Evolutionary conservation across 2,113 vertebrate species (phyloP), one percentile per base, ranked within the genome.

Genomic region (Barbus barbus): DNA sequence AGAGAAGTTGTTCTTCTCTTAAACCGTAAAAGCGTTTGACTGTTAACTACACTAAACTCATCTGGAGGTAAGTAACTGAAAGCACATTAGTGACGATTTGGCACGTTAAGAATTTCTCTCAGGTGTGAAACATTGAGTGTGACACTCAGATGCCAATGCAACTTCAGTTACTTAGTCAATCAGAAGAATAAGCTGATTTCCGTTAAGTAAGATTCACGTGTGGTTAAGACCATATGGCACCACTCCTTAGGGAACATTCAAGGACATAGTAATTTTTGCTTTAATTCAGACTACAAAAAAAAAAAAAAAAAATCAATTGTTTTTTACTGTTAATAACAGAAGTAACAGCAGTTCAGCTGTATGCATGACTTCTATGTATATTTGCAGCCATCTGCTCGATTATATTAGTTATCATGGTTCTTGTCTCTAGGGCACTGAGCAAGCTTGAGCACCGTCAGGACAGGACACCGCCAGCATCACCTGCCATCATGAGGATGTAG

Each of bases 381-480:
- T 36, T 33, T 81, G 20, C 20, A 24, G 60, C 41, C 41, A 81
- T 26, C 41, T 80, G 60, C 28, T 56, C 0, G 11, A n/a, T 69
- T 36, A 33, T 48, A 51, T 69, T 51, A n/a, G 18, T 46, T 44
- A 2, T 3, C 5, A 9, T 74, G 22, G 48, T 53, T 60, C 20
- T 72, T 56, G 14, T 31, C 67, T 65, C 20, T 58, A n/a, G 76
- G 74, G 77, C 31, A 48, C 65, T 9, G 44, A 20, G 67, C 76
- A 81, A 75, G 85, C 82, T 56, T 18, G 36, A 81, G 78, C 69
- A 81, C 28, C 14, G 12, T n/a, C 48, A 60, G 73, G 61, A 78
- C 82, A 84, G n/a, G n/a, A n/a, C n/a, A n/a, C n/a, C 84, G 84
- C 77, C 61, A 74, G n/a, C 20, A 31, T 81, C 77, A 84, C 69